Percentiles rank a stretch among this genome's conserved stretches.
Evolutionary conservation across 2,888 invertebrate species (phyloP).

Genomic region (Notodonta ziczac): DNA sequence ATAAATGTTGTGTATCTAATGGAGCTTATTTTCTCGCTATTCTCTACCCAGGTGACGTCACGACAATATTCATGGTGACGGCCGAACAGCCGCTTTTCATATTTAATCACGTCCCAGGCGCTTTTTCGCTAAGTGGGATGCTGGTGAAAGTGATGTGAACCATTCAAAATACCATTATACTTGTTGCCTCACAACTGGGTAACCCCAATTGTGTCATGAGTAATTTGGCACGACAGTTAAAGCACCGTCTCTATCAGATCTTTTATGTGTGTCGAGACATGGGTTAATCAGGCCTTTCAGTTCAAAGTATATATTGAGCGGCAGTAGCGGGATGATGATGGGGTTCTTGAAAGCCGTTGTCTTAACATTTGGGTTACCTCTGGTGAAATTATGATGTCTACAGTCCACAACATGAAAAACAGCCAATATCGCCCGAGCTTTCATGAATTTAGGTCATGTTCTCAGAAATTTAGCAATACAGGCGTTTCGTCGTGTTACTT

Average conservation of each 20-base stretch:
- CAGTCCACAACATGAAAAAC: neutral
- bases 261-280: conserved; percentile 8
- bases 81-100: conserved; percentile 21
- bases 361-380: neutral
- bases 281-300: conserved; percentile 14
- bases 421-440: conserved; percentile 22
- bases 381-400: neutral
- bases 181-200: conserved; percentile 44
- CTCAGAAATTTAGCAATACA: conserved; percentile 32
- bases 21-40: conserved; percentile 8
- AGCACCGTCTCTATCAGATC: conserved; percentile 13
- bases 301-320: conserved; percentile 5
- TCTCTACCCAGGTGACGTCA: conserved; percentile 17
- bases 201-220: conserved; percentile 49
- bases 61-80: conserved; percentile 15
- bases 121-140: conserved; percentile 36
- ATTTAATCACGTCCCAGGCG: conserved; percentile 29
- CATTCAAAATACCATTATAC: conserved; percentile 41
- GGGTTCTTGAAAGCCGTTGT: neutral
- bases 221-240: conserved; percentile 34
- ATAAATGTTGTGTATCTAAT: neutral
- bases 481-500: conserved; percentile 18
- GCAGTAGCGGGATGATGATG: conserved; percentile 6
- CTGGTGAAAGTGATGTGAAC: conserved; percentile 54
- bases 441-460: conserved; percentile 33